Evolutionary conservation across 2,888 invertebrate genomes (phyloP), one percentile per base, ranked within the genome.

Genomic region (Glyphotaelius pellucidus): DNA sequence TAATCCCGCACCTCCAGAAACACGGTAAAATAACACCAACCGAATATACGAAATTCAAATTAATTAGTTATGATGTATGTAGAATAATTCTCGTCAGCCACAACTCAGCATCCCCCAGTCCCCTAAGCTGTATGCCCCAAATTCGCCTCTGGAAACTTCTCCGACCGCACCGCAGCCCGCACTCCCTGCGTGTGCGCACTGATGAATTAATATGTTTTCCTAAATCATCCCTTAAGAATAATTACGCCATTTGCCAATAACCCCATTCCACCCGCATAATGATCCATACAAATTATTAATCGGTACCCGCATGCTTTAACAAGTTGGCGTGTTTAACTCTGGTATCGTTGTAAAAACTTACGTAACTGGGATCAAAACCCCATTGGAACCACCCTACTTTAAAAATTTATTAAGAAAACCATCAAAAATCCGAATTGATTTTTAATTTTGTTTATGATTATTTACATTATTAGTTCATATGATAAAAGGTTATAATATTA

Each of bases 181-280:
- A 25, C 35, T 35, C 83, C 67, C 25, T 35, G 35, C 35, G 83
- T 83, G 12, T 25, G 32, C 83, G 38, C 19, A 25, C 35, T 35
- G 25, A n/a, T 35, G 15, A 32, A 83, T 35, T 83, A 83, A 35
- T 35, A 83, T 83, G 38, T 25, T 31, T 25, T 83, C 32, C 83
- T 83, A 83, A 35, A 83, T 83, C 83, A 83, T 32, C 83, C 83
- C 83, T 83, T 83, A 31, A 83, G 83, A 32, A n/a, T 32, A 15
- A 67, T 67, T 67, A 67, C 25, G n/a, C 67, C 25, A 67, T 67
- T 67, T 67, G 25, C 67, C 67, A 67, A 67, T 67, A 67, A 67
- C 25, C 25, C 67, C 25, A 67, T 67, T 67, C 25, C 25, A n/a
- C 67, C 67, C 67, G 67, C 67, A 25, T 67, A 67, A 67, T 5